phyloP scores from a whole-genome alignment of 2,113 vertebrate species.

The Tenebrosternarchus preto region DNA sequence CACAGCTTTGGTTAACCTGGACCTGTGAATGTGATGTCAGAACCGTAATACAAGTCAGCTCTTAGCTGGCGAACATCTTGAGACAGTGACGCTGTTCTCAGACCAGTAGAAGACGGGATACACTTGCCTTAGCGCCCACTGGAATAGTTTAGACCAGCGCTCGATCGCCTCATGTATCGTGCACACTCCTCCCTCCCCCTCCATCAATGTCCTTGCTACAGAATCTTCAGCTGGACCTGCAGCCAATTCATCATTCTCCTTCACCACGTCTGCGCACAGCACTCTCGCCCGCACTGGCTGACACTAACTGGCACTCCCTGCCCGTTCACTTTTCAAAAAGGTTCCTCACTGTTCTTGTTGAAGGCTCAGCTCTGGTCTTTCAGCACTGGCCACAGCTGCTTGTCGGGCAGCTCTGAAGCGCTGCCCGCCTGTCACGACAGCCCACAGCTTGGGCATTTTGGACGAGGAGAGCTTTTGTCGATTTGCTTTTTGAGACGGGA shows the following conservation, averaged over 20 bases:
- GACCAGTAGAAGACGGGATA: conserved; percentile 3
- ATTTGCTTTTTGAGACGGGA: too few species aligned
- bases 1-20: not conserved
- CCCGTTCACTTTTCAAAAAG: conserved; percentile 35
- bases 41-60: conserved; percentile 11
- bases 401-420: not conserved
- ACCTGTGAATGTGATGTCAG: not conserved
- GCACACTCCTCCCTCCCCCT: not conserved
- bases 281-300: not conserved
- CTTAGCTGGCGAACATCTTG: conserved; percentile 11
- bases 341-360: conserved; percentile 23
- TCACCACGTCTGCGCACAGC: too few species aligned
- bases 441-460: conserved; percentile 21
- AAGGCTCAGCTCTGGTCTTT: conserved; percentile 32
- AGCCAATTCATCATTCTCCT: too few species aligned
- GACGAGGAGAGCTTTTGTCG: not conserved
- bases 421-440: conserved; percentile 9
- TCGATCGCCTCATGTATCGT: too few species aligned
- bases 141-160: not conserved
- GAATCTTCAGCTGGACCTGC: conserved; percentile 16
- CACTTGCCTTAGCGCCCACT: conserved; percentile 2
- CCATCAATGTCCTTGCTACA: not conserved
- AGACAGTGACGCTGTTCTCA: conserved; percentile 8
- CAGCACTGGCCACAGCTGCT: conserved; percentile 14
- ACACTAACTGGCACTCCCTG: too few species aligned